Evolutionary conservation across 2,113 vertebrate genomes (phyloP).

Genomic region (Eptesicus fuscus): DNA sequence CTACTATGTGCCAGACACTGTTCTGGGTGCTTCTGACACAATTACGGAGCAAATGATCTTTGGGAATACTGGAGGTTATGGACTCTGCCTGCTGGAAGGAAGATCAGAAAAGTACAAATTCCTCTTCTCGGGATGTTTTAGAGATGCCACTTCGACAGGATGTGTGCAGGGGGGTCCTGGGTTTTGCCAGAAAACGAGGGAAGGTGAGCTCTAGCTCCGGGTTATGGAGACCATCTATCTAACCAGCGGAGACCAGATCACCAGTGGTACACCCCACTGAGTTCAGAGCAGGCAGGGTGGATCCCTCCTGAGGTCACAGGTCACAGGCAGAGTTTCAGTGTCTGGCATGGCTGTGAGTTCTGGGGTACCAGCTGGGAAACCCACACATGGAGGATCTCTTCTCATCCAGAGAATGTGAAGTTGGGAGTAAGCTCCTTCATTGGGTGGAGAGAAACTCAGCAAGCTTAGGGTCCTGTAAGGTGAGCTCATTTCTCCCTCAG

Average conservation of each 20-base stretch:
- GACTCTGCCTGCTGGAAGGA: background rate
- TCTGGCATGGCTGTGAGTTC: background rate
- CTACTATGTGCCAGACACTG: background rate
- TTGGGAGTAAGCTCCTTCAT: background rate
- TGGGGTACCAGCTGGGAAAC: background rate
- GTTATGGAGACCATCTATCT: background rate
- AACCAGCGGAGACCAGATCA: background rate
- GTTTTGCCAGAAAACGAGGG: background rate
- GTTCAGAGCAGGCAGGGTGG: background rate
- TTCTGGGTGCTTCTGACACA: background rate
- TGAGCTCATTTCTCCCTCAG: background rate
- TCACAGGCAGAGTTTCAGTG: background rate
- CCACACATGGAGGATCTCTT: background rate
- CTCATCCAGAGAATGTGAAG: background rate
- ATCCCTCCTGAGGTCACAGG: background rate
- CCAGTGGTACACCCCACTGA: background rate
- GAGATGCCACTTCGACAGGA: background rate
- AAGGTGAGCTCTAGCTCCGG: background rate
- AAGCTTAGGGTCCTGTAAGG: background rate
- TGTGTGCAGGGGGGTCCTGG: background rate
- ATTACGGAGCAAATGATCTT: background rate
- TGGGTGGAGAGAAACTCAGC: background rate
- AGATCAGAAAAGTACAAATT: background rate
- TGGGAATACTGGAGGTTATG: background rate
- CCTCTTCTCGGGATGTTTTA: background rate